phyloP scores from a whole-genome alignment of 2,888 invertebrate genomes.

The Dryobotodes eremita region DNA sequence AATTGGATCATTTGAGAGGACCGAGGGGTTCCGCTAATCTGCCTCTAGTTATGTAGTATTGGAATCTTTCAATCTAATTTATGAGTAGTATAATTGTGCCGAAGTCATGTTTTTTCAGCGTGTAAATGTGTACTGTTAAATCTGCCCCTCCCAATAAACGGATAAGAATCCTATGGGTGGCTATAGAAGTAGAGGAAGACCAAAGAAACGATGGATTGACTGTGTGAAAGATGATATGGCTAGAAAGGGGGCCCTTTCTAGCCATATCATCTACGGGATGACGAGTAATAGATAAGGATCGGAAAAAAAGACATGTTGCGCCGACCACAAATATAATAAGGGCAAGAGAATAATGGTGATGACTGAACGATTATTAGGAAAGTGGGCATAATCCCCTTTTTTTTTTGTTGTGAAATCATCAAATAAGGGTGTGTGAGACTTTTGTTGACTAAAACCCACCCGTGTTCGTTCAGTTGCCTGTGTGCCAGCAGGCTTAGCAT shows the following conservation, averaged over 20 bases:
- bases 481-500: no score
- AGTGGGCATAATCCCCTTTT: no score
- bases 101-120: not conserved
- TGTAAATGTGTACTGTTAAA: not conserved
- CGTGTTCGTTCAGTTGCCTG: no score
- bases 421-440: no score
- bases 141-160: not conserved
- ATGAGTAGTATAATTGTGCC: slow-evolving; percentile 4
- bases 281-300: not conserved
- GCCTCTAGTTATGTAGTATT: slow-evolving; percentile 29
- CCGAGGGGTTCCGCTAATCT: slow-evolving; percentile 49
- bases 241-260: not conserved
- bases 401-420: no score
- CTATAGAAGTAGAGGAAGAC: not conserved
- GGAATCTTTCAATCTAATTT: slow-evolving; percentile 42
- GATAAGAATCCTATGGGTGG: not conserved
- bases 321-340: not conserved
- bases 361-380: not conserved
- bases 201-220: not conserved
- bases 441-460: no score
- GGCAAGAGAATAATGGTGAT: not conserved
- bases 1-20: slow-evolving; percentile 56
- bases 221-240: not conserved
- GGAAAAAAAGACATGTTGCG: not conserved
- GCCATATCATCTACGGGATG: no score